phyloP scores from a whole-genome alignment of 2,797 vertebrate species.

The Sparidentex hasta region DNA sequence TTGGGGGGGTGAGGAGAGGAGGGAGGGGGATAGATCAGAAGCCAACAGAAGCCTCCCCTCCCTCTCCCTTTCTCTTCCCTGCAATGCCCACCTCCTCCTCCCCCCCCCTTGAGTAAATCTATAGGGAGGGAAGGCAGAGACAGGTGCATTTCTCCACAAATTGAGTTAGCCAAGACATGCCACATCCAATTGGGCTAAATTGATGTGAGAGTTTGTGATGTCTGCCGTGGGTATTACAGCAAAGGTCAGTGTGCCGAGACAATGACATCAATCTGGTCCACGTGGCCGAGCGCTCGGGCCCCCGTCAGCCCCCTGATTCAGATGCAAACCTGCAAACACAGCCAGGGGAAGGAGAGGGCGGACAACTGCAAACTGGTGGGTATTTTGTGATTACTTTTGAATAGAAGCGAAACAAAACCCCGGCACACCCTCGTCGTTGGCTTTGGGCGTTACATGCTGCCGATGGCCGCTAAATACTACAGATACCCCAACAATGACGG shows the following conservation, averaged over 20 bases:
- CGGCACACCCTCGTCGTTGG: constrained; percentile 25
- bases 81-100: constrained; percentile 52
- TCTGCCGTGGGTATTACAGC: constrained; percentile 98
- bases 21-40: constrained; percentile 38
- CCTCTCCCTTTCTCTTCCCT: constrained; percentile 62
- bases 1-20: not conserved
- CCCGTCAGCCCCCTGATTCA: constrained; percentile 71
- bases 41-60: constrained; percentile 55
- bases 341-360: constrained; percentile 67
- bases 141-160: constrained; percentile 99
- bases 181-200: constrained; percentile 99
- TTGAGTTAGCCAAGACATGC: constrained; percentile 99
- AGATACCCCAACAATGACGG: not conserved
- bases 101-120: constrained; percentile 91
- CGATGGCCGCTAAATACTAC: constrained; percentile 5
- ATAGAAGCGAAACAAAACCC: constrained; percentile 49
- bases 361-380: constrained; percentile 63
- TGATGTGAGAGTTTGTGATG: constrained; percentile 99
- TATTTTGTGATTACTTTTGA: constrained; percentile 70
- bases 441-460: constrained; percentile 8
- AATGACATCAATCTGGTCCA: constrained; percentile 95
- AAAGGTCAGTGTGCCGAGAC: constrained; percentile 97
- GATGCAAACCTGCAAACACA: constrained; percentile 81
- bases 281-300: constrained; percentile 79
- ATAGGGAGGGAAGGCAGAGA: constrained; percentile 99